Evolutionary conservation across 2,888 invertebrate species (phyloP), one percentile per base, ranked within the genome.

Genomic region (Ligdia adustata): DNA sequence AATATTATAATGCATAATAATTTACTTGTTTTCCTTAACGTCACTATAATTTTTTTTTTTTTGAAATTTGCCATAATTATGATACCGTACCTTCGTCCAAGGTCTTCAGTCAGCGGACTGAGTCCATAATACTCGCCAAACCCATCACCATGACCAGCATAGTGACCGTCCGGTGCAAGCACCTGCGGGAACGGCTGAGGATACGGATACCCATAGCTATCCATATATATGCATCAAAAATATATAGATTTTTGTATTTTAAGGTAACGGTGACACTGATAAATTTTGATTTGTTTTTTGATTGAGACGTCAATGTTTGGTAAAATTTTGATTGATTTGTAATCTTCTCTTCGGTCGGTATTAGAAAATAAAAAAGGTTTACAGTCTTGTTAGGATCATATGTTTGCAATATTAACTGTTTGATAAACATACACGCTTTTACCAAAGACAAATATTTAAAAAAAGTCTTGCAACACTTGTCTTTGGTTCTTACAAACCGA

Each of bases 71-170:
- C n/a, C n/a, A n/a, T n/a, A n/a, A n/a, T n/a, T n/a, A n/a, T 13
- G 15, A 39, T 11, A 11, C 7, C 26, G 12, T 59, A 76, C 77
- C 77, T 72, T 52, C 68, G 65, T 9, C 54, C 62, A 22, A 51
- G 51, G 6, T 70, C 70, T 3, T 74, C 78, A 14, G 73, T 74
- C 49, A 78, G 38, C 4, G 75, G 64, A 5, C 68, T 71, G 56
- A 77, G 58, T 1, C 69, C 79, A 60, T 82, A 86, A 58, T 83
- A 87, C 24, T 86, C 88, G 16, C 78, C 79, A 44, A 78, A 80
- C 0, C 87, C 84, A 46, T 89, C 88, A 1, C 89, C 89, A 57
- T 80, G 86, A 39, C 82, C 88, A 2, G 78, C 79, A 47, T 75
- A 86, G 9, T 71, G 77, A 24, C 66, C 69, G 0, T 73, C 75